Percentiles rank a stretch among this genome's conserved stretches.
Conservation (phyloP, 2,888 invertebrate species). For the Aporophyla nigra region DNA sequence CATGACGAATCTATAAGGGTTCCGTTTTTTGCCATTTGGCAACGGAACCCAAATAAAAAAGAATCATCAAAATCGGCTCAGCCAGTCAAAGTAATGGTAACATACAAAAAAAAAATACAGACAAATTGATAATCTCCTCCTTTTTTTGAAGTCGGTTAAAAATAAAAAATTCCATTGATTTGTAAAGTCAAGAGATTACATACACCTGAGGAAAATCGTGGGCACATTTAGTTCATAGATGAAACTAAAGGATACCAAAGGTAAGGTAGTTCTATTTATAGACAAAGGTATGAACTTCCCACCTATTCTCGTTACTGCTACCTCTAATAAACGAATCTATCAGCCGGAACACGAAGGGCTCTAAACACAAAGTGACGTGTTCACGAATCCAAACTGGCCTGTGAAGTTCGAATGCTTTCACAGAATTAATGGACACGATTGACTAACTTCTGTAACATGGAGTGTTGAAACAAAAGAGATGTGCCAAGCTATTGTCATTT, state of each 20-base stretch:
- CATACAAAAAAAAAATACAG: too few relatives aligned
- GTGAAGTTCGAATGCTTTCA: conserved; percentile 64
- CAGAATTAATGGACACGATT: conserved; percentile 69
- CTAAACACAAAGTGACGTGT: conserved; percentile 59
- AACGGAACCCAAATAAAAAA: too few relatives aligned
- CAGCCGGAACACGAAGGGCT: conserved; percentile 22
- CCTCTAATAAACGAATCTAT: conserved; percentile 43
- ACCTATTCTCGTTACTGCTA: background rate
- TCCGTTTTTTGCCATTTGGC: too few relatives aligned
- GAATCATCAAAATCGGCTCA: too few relatives aligned
- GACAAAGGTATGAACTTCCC: background rate
- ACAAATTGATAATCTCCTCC: too few relatives aligned
- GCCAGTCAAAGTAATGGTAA: too few relatives aligned
- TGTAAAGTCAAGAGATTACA: too few relatives aligned
- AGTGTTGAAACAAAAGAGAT: conserved; percentile 3
- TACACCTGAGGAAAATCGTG: too few relatives aligned
- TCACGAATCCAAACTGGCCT: conserved; percentile 44
- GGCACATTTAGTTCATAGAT: too few relatives aligned
- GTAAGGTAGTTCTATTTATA: background rate
- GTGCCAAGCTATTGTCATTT: background rate
- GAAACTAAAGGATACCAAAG: background rate
- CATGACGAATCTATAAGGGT: too few relatives aligned
- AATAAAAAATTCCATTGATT: too few relatives aligned
- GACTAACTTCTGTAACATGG: conserved; percentile 65
- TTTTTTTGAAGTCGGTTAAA: too few relatives aligned